Base-by-base conservation (phyloP, 2,888 invertebrate genomes). In the Physocephala rufipes region DNA sequence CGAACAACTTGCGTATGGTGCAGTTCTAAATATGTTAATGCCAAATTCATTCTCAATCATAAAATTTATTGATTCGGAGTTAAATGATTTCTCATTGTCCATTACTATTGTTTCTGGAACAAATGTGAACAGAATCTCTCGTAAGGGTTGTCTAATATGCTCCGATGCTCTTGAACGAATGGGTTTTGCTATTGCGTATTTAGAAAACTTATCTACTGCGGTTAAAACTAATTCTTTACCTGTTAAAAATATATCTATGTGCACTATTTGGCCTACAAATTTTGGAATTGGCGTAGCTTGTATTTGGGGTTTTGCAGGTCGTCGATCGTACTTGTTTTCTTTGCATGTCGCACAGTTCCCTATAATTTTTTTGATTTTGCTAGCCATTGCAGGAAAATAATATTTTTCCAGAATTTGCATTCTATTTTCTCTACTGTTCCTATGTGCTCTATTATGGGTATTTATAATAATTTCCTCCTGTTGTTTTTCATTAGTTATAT, bases 61-160 rank as follows among this genome's bases (percentile, higher is more conserved):
- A 2, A 71, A 73, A 0, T 16, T 62, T 13, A 68, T 30, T 36
- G 19, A n/a, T 2, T 45, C 71, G 13, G 70, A 71, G 24, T 71
- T 71, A 12, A 73, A 58, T 0, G 71, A 71, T 47, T 73, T 73
- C 58, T 73, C 69, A 36, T 70, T 73, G 36, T 73, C 67, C 19
- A 68, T 68, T 28, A 68, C 71, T 13, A 70, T n/a, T 16, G n/a
- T 59, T 24, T 59, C 30, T 2, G 36, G 55, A 55, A 53, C 28
- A 61, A 65, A 73, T 15, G 53, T 47, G 19, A 71, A 71, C 16
- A 73, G 7, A 13, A 73, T 59, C 12, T 71, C 45, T 2, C 51
- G 58, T 19, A 71, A 9, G 0, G 71, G 61, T 65, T 65, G 51
- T 68, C 49, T 65, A 28, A 73, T 30, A 9, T 73, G 62, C 21